Conservation (phyloP, 2,888 invertebrate genomes). For the Axea sp. region DNA sequence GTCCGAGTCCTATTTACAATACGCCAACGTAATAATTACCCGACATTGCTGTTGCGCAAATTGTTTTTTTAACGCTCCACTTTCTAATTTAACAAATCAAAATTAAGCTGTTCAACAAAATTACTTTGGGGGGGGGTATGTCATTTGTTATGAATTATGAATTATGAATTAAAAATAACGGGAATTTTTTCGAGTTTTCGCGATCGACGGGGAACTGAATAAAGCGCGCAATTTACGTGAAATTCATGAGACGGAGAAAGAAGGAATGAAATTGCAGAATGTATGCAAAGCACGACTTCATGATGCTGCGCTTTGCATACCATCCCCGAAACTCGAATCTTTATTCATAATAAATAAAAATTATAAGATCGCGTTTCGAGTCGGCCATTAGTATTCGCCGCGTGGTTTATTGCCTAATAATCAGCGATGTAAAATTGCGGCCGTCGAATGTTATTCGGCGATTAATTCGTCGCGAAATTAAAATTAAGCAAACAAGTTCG, state of each 20-base stretch:
- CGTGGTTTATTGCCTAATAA: constrained; percentile 55
- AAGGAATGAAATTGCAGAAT: constrained; percentile 52
- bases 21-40: no score
- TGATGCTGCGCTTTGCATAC: constrained; percentile 54
- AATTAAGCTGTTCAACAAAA: no score
- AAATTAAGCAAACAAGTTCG: no score
- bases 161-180: constrained; percentile 12
- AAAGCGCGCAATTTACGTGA: constrained; percentile 46
- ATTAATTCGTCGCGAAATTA: constrained; percentile 24
- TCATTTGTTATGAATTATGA: constrained; percentile 8
- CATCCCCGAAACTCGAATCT: constrained; percentile 47
- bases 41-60: no score
- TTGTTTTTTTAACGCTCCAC: no score
- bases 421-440: constrained; percentile 39
- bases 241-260: constrained; percentile 56
- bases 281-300: constrained; percentile 55
- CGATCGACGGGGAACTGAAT: constrained; percentile 29
- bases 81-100: no score
- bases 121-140: no score
- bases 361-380: constrained; percentile 58
- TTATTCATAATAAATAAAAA: constrained; percentile 62
- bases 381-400: constrained; percentile 49
- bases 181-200: constrained; percentile 21
- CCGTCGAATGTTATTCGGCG: constrained; percentile 14
- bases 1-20: no score